Evolutionary conservation across 2,113 vertebrate genomes (phyloP), one percentile per base, ranked within the genome.

Genomic region (Entelurus aequoreus): DNA sequence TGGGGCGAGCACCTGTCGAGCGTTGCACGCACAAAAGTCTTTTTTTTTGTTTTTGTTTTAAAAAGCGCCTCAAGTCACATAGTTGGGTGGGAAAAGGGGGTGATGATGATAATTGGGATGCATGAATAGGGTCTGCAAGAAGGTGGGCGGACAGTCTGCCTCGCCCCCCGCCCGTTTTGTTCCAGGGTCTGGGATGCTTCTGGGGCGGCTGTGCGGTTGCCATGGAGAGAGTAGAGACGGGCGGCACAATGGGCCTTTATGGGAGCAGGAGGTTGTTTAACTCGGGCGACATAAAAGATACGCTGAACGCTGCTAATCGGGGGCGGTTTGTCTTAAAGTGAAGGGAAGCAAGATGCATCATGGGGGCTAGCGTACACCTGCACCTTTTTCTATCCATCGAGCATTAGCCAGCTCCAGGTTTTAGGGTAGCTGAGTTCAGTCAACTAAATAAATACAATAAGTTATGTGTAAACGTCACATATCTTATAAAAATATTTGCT

Each of bases 211-310:
- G 72, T 74, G 68, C 60, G 59, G 91, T 92, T 91, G 78, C 89
- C 84, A 91, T 90, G 90, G 91, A 74, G 81, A 88, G 79, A 72
- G 68, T 75, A 5, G 77, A 82, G 72, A 78, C 9, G 54, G 28
- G 28, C 46, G 53, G 83, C 60, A 90, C 84, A 91, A 90, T 86
- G 63, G 84, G 76, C 54, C 77, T 90, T 91, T 90, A 84, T 91
- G 69, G 64, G 80, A 80, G 76, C 80, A 60, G 61, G 77, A 79
- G 81, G 84, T 80, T 91, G 90, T 90, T 91, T 91, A 92, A 91
- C 84, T 62, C 74, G 6, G 5, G 76, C 74, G 82, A 10, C 76
- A 83, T 86, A 87, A 86, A 86, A 79, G 73, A 35, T 63, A 8
- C 42, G 75, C 58, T 75, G 84, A 88, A 84, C 56, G 80, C 79